Conservation (phyloP, 1,140 invertebrate species). For the Battus philenor region DNA sequence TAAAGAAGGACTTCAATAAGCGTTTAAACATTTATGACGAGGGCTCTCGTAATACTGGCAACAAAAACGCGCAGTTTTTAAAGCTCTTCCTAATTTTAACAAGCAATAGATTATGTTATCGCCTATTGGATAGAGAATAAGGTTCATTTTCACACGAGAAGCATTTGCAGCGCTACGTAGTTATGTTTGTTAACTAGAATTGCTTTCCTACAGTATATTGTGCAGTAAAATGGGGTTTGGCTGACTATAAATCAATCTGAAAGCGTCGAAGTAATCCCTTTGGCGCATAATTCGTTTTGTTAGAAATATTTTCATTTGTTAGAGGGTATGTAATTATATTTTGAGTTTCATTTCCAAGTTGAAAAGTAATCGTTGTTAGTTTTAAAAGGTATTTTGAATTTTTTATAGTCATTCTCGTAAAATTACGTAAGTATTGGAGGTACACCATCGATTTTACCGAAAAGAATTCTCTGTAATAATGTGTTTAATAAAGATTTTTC, state of each 20-base stretch:
- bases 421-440: no score
- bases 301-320: slow-evolving; percentile 5
- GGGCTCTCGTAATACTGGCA: slow-evolving; percentile 1
- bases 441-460: no score
- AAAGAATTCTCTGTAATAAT: no score
- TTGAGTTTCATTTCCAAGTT: slow-evolving; percentile 6
- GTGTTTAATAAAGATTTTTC: no score
- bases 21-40: slow-evolving; percentile 1
- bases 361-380: no score
- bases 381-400: neutral
- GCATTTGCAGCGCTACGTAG: no score
- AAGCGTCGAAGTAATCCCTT: slow-evolving; percentile 11
- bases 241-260: slow-evolving; percentile 5
- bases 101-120: neutral
- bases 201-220: slow-evolving; percentile 6
- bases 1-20: slow-evolving; percentile 2
- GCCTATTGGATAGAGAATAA: neutral
- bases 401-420: no score
- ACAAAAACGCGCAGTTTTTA: slow-evolving; percentile 9
- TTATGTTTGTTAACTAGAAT: slow-evolving; percentile 5
- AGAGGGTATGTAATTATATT: slow-evolving; percentile 5
- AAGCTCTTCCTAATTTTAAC: neutral
- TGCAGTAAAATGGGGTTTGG: slow-evolving; percentile 8
- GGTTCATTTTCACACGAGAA: neutral
- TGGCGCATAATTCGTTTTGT: slow-evolving; percentile 9